Conservation (phyloP, 2,113 vertebrate genomes). For the Galemys pyrenaicus region DNA sequence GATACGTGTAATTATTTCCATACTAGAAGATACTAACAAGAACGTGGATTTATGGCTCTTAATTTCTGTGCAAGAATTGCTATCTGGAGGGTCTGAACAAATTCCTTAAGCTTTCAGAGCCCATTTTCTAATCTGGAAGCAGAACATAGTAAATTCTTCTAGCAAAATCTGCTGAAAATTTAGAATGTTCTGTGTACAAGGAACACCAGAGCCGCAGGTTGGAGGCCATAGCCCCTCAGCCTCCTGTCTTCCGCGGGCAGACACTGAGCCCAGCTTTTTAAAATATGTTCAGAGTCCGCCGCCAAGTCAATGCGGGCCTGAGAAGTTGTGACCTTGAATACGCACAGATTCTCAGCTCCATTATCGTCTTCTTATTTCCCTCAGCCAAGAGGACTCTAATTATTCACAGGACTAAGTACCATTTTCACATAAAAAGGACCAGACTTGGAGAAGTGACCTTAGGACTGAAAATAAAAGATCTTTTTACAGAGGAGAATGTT, state of each 20-base stretch:
- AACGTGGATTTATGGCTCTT: neutral
- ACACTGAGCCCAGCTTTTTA: neutral
- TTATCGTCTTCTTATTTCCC: neutral
- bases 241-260: neutral
- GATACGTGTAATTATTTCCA: neutral
- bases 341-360: neutral
- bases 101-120: neutral
- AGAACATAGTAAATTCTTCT: neutral
- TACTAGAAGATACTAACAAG: neutral
- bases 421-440: neutral
- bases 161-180: neutral
- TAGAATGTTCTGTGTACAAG: neutral
- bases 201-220: neutral
- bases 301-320: neutral
- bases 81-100: neutral
- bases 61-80: neutral
- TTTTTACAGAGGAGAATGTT: slow-evolving; percentile 63
- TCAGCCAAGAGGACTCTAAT: neutral
- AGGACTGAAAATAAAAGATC: slow-evolving; percentile 43
- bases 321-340: neutral
- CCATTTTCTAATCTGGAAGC: neutral
- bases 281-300: too few relatives aligned
- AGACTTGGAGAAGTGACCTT: slow-evolving; percentile 8
- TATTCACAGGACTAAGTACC: neutral
- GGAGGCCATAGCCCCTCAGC: too few relatives aligned